Conservation (phyloP, 2,113 vertebrate genomes). For the Corvus hawaiiensis region DNA sequence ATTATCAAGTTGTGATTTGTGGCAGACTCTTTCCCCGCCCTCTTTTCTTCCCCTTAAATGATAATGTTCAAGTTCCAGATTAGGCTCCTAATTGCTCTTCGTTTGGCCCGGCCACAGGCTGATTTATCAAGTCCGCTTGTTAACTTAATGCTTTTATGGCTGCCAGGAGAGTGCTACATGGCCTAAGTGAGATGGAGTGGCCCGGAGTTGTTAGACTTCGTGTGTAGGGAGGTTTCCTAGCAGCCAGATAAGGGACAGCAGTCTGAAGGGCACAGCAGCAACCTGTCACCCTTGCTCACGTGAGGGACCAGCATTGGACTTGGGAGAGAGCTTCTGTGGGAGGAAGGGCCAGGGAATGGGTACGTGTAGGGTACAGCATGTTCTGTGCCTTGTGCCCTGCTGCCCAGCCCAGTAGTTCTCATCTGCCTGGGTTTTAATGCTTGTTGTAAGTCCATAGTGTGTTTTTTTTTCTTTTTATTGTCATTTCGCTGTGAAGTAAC, state of each 20-base stretch:
- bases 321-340: neutral
- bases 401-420: neutral
- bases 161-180: neutral
- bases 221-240: neutral
- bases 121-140: slow-evolving; percentile 3
- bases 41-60: neutral
- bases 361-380: neutral
- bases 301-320: neutral
- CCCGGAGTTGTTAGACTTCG: neutral
- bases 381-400: neutral
- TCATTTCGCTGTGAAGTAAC: neutral
- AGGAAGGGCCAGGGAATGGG: neutral
- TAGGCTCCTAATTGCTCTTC: neutral
- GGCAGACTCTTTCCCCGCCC: neutral
- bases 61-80: neutral
- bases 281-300: neutral
- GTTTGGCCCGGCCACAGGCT: neutral
- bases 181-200: neutral
- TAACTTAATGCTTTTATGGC: neutral
- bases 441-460: neutral
- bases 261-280: neutral
- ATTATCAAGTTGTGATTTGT: neutral
- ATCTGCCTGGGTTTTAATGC: neutral
- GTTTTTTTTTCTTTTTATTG: neutral
- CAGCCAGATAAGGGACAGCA: slow-evolving; percentile 16